Conservation (phyloP, 2,797 vertebrate species). For the Pseudochirops cupreus region DNA sequence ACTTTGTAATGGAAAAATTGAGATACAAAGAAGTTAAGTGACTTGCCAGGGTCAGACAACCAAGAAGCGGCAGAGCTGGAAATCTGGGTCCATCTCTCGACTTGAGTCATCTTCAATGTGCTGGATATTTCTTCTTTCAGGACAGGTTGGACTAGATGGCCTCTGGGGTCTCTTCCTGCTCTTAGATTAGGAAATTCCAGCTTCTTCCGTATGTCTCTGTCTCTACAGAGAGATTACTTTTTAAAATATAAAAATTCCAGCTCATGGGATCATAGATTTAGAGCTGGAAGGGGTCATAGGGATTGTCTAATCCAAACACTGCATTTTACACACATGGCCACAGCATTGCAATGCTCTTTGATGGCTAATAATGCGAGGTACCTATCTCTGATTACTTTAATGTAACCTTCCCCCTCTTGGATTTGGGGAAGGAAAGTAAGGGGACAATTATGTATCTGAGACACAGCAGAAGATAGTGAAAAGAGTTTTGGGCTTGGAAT, state of each 20-base stretch:
- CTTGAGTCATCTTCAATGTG: neutral
- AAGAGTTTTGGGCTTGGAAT: neutral
- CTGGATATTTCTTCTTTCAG: neutral
- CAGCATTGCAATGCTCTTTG: neutral
- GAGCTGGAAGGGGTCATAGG: too few relatives aligned
- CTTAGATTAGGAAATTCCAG: neutral
- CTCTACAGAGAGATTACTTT: too few relatives aligned
- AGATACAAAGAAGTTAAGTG: neutral
- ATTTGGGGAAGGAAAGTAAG: accelerated
- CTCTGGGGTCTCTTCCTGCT: neutral
- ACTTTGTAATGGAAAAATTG: neutral
- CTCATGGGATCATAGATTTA: too few relatives aligned
- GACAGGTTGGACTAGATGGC: neutral
- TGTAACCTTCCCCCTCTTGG: neutral
- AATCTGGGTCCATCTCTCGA: neutral
- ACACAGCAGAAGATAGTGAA: neutral
- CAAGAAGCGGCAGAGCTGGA: neutral
- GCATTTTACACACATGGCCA: neutral
- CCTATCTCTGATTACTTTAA: neutral
- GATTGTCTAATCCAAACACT: neutral
- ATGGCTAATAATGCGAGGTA: neutral
- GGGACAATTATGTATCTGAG: neutral
- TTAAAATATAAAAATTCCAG: neutral
- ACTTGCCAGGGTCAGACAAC: neutral
- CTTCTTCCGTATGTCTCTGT: neutral